phyloP scores from a whole-genome alignment of 2,888 invertebrate genomes.

The Folsomia candida region DNA sequence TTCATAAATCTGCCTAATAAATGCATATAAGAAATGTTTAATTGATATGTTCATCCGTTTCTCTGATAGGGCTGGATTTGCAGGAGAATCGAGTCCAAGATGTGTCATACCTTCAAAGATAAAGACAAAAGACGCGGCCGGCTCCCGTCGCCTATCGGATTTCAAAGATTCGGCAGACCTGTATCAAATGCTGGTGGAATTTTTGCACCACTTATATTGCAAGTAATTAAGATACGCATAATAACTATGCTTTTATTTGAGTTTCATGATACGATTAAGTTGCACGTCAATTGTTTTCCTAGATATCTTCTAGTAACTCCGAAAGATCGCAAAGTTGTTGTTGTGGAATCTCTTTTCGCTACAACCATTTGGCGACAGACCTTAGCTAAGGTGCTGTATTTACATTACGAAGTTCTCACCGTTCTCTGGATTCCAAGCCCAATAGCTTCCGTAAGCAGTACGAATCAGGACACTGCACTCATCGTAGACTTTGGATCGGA shows the following conservation, averaged over 20 bases:
- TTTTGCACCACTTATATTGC: slow-evolving; percentile 82
- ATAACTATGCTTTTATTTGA: neutral
- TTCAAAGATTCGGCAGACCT: slow-evolving; percentile 68
- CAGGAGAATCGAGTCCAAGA: slow-evolving; percentile 82
- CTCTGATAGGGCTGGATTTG: slow-evolving; percentile 79
- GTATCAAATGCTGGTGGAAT: slow-evolving; percentile 81
- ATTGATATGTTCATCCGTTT: too few relatives aligned
- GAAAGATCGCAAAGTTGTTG: slow-evolving; percentile 85
- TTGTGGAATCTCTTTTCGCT: slow-evolving; percentile 85
- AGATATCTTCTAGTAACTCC: slow-evolving; percentile 88
- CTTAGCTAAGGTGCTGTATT: slow-evolving; percentile 84
- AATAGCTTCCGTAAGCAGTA: slow-evolving; percentile 75
- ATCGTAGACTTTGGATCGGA: slow-evolving; percentile 84
- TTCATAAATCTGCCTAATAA: neutral
- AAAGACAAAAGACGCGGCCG: slow-evolving; percentile 63
- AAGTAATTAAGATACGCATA: slow-evolving; percentile 65
- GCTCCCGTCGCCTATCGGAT: slow-evolving; percentile 63
- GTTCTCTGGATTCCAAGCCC: slow-evolving; percentile 81
- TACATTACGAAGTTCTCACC: slow-evolving; percentile 85
- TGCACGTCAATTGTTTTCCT: slow-evolving; percentile 34
- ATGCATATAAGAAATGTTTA: too few relatives aligned
- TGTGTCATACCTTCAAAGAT: slow-evolving; percentile 80
- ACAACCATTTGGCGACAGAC: slow-evolving; percentile 79
- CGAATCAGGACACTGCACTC: slow-evolving; percentile 77
- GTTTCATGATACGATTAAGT: neutral